These are phyloP conservation scores for Acleris sparsana DNA, from an alignment of 2,888 invertebrate genomes.

Conservation along the genomic window DNA sequence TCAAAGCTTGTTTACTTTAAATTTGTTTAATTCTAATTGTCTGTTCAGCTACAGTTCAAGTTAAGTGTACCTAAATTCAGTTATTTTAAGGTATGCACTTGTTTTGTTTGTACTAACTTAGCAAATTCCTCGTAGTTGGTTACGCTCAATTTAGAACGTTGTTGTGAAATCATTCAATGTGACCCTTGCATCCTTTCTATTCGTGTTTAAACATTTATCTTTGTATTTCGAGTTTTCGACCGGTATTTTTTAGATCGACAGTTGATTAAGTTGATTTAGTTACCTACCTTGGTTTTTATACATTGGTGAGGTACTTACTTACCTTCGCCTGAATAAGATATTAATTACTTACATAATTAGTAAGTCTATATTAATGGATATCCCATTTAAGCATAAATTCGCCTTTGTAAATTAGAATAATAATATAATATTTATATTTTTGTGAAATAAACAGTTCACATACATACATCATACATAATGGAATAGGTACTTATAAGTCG, in stretches of 20 bases:
- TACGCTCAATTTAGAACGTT: conserved; percentile 34
- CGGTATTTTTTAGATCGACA: not conserved
- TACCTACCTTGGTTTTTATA: not conserved
- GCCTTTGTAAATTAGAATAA: too few relatives aligned
- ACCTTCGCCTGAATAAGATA: conserved; percentile 18
- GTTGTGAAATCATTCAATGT: conserved; percentile 41
- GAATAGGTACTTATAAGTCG: too few relatives aligned
- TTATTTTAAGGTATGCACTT: conserved; percentile 15
- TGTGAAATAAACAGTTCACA: too few relatives aligned
- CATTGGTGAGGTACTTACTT: not conserved
- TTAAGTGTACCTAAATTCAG: conserved; percentile 3
- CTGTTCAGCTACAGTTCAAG: conserved; percentile 4
- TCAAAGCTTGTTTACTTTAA: conserved; percentile 5
- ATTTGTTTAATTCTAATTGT: conserved; percentile 10
- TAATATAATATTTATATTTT: too few relatives aligned
- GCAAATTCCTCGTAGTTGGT: conserved; percentile 12
- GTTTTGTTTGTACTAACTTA: conserved; percentile 8
- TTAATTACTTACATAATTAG: not conserved
- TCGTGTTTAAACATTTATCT: conserved; percentile 9
- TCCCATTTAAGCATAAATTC: too few relatives aligned
- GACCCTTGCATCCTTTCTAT: conserved; percentile 39
- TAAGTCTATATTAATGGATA: too few relatives aligned
- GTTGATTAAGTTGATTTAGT: too few relatives aligned
- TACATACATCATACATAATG: too few relatives aligned
- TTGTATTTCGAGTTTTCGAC: not conserved